These are phyloP conservation scores for Drosophila azteca DNA, from an alignment of 1,140 invertebrate species.

Conservation along the genomic window DNA sequence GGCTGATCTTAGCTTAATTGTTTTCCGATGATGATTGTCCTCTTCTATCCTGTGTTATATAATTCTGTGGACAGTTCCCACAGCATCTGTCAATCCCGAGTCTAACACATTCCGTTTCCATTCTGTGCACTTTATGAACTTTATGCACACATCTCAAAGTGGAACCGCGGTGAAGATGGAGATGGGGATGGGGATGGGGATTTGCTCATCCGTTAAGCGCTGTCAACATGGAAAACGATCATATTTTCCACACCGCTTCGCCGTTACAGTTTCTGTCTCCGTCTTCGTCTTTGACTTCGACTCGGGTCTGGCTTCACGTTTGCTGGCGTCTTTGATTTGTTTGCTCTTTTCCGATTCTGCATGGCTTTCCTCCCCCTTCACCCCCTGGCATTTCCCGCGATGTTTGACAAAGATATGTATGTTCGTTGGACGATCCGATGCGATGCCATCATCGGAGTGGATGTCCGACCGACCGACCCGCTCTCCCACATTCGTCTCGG, in stretches of 20 bases:
- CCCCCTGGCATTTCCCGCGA: neutral
- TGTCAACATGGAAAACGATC: slow-evolving; percentile 34
- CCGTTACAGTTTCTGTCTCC: neutral
- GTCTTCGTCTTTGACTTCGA: neutral
- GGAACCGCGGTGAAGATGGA: neutral
- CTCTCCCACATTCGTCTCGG: slow-evolving; percentile 17
- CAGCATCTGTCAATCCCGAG: no score
- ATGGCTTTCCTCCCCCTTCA: no score
- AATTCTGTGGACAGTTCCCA: no score
- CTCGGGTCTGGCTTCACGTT: slow-evolving; percentile 1
- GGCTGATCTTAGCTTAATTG: no score
- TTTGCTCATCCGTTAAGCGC: slow-evolving; percentile 23
- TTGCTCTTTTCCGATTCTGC: slow-evolving; percentile 2
- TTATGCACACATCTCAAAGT: slow-evolving; percentile 26
- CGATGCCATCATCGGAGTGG: no score
- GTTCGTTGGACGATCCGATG: no score
- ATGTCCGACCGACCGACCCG: no score
- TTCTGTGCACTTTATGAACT: neutral
- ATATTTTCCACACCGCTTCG: slow-evolving; percentile 30
- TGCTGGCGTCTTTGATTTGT: slow-evolving; percentile 24
- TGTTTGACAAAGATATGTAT: slow-evolving; percentile 13
- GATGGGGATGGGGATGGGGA: neutral
- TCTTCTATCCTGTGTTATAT: no score
- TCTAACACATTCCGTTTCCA: no score
- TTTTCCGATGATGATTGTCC: no score